Base-by-base conservation (phyloP, 2,888 invertebrate species). In the Rhodophaea formosa region DNA sequence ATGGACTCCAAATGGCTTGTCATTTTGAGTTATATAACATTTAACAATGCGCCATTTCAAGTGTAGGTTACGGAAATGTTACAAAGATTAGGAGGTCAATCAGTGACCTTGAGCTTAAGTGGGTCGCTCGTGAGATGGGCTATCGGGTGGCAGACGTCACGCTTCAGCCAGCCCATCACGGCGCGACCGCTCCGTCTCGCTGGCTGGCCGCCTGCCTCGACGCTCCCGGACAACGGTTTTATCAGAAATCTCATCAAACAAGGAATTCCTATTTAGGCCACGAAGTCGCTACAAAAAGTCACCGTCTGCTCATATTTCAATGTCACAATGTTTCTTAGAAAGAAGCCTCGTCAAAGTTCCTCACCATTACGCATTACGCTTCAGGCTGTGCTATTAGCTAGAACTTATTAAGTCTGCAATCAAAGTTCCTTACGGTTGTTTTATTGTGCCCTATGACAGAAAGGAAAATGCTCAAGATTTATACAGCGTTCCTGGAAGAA, bases 141-240 rank as follows among this genome's bases (percentile, higher is more conserved):
- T 89, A 88, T 89, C 88, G 85, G 86, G 80, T 88, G 86, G 89
- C 85, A 88, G 87, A 82, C 90, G 89, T 90, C 88, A 91, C 89
- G 89, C 87, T 82, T 77, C 70, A 79, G 68, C 64, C 65, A 67
- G 69, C 57, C 60, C 60, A 54, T 58, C 56, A 42, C 53, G 56
- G 57, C 57, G 58, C 64, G 68, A 68, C 66, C 65, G 69, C 66
- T 67, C 60, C 58, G 65, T 44, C 62, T 29, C 57, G 59, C 39
- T 57, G 58, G 58, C 59, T 59, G 46, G 59, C 49, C 56, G 55
- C 57, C 60, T 58, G 57, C 51, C 58, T 54, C 61, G 58, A 35
- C 44, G 45, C 42, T 29, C 47, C 52, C 44, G 44, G 8, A 8
- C 49, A 56, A 43, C 56, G 49, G 46, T 58, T 59, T 43, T 60